phyloP scores from a whole-genome alignment of 2,113 vertebrate species.

The Marmota monax region DNA sequence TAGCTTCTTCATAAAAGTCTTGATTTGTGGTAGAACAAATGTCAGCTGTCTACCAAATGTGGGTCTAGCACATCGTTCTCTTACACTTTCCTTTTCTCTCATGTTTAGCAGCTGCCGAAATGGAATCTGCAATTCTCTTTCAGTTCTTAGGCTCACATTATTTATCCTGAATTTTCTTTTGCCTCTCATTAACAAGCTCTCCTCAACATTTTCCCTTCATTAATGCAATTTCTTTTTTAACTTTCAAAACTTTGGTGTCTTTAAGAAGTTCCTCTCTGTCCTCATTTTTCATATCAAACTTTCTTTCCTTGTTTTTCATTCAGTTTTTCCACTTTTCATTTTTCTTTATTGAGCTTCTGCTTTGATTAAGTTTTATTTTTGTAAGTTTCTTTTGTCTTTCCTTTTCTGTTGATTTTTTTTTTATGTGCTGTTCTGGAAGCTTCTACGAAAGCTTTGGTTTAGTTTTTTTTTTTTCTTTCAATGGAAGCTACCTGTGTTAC shows the following conservation, averaged over 20 bases:
- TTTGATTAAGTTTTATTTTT: slow-evolving; percentile 91
- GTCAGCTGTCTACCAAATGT: neutral
- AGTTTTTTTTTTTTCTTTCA: slow-evolving; percentile 92
- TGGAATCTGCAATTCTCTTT: slow-evolving; percentile 24
- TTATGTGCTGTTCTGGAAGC: slow-evolving; percentile 87
- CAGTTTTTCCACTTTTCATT: slow-evolving; percentile 89
- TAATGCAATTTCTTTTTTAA: slow-evolving; percentile 93
- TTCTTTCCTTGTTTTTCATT: slow-evolving; percentile 67
- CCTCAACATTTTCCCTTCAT: slow-evolving; percentile 90
- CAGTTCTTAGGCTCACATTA: neutral
- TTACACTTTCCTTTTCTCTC: neutral
- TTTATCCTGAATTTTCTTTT: slow-evolving; percentile 57
- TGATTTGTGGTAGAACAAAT: neutral
- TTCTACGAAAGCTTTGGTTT: slow-evolving; percentile 92
- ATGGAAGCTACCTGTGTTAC: slow-evolving; percentile 92
- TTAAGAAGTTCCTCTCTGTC: slow-evolving; percentile 91
- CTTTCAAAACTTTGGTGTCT: slow-evolving; percentile 92
- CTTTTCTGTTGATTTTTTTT: slow-evolving; percentile 68
- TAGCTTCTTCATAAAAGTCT: neutral
- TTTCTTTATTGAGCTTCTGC: slow-evolving; percentile 91
- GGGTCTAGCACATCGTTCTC: neutral
- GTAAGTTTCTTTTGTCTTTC: slow-evolving; percentile 82
- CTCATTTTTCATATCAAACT: slow-evolving; percentile 89
- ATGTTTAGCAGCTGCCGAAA: neutral
- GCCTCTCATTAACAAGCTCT: slow-evolving; percentile 81